phyloP scores from a whole-genome alignment of 2,113 vertebrate species.

The Poeciliopsis prolifica region DNA sequence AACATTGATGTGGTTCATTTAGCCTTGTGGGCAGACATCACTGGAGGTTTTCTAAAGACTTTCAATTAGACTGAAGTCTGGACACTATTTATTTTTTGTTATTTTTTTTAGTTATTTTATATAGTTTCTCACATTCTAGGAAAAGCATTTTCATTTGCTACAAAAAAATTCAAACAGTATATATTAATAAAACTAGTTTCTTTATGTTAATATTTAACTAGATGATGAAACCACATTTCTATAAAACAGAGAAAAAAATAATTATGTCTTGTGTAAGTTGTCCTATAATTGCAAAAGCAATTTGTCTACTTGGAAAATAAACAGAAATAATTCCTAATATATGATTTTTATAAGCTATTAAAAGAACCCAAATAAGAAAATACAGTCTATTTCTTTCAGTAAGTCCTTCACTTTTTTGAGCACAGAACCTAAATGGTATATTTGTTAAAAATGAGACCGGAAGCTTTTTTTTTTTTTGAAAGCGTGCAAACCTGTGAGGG shows the following conservation, averaged over 20 bases:
- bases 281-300: neutral
- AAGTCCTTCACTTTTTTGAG: slow-evolving; percentile 21
- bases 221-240: neutral
- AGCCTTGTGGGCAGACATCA: neutral
- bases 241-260: neutral
- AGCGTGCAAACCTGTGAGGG: slow-evolving; percentile 39
- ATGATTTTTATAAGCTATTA: slow-evolving; percentile 25
- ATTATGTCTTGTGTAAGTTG: neutral
- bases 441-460: slow-evolving; percentile 43
- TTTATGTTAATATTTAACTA: neutral
- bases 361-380: slow-evolving; percentile 18
- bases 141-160: no score
- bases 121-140: no score
- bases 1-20: no score
- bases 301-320: neutral
- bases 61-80: neutral
- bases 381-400: slow-evolving; percentile 26
- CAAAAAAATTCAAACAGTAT: no score
- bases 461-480: neutral
- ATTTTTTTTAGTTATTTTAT: no score
- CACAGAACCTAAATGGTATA: slow-evolving; percentile 18
- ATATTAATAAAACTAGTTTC: neutral
- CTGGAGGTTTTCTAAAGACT: neutral
- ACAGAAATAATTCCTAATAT: neutral
- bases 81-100: neutral